Percentiles rank a stretch among this genome's conserved stretches.
These are phyloP conservation scores for Gavialis gangeticus DNA, from an alignment of 2,113 vertebrate species.

Conservation along the genomic window DNA sequence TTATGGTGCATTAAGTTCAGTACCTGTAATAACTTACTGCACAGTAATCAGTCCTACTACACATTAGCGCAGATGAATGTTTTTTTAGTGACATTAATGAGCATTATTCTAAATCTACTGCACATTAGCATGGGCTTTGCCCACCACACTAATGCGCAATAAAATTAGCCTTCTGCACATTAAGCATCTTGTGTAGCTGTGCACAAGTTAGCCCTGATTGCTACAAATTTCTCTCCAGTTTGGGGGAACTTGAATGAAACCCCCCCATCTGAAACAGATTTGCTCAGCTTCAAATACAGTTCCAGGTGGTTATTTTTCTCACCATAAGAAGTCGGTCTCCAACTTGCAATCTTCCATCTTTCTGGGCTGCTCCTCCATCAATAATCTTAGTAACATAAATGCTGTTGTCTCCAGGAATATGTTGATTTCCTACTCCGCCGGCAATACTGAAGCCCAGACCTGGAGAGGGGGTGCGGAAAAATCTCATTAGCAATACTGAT, in stretches of 20 bases:
- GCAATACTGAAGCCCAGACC: slow-evolving; percentile 98
- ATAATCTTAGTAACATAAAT: slow-evolving; percentile 98
- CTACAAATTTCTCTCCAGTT: background rate
- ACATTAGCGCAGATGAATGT: no score
- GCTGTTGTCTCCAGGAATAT: slow-evolving; percentile 98
- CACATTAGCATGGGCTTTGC: no score
- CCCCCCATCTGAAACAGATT: background rate
- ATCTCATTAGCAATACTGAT: background rate
- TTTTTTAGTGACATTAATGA: no score
- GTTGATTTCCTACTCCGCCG: slow-evolving; percentile 96
- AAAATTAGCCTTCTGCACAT: no score
- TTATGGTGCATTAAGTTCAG: no score
- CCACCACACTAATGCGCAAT: no score
- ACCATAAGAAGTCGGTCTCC: slow-evolving; percentile 97
- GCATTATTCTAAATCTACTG: no score
- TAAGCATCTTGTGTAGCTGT: no score
- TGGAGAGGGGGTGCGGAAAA: slow-evolving; percentile 57
- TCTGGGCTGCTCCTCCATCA: slow-evolving; percentile 95
- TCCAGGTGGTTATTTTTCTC: slow-evolving; percentile 73
- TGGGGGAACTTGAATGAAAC: background rate
- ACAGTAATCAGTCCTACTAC: no score
- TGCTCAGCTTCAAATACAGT: background rate
- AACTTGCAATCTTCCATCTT: slow-evolving; percentile 91
- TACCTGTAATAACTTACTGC: no score
- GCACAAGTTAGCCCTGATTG: background rate